Percentiles rank a stretch among this genome's conserved stretches.
Conservation (phyloP, 1,140 invertebrate species). For the Sycophila sp. region DNA sequence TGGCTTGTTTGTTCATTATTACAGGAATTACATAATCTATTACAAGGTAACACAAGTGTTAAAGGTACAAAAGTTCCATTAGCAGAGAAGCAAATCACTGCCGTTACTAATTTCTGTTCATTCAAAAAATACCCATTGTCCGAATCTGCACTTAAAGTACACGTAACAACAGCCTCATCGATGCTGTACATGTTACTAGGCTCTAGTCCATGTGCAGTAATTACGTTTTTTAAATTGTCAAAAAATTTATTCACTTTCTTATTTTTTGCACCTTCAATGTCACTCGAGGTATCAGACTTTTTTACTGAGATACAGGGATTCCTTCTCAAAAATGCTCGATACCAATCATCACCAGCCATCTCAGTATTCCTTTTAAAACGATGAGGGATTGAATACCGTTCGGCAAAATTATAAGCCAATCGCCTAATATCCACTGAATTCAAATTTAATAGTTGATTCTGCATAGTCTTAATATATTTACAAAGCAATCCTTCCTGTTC, state of each 20-base stretch:
- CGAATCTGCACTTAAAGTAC: conserved; percentile 40
- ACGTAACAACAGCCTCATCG: conserved; percentile 51
- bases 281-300: neutral
- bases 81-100: conserved; percentile 42
- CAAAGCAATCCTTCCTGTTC: neutral
- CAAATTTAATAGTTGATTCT: neutral
- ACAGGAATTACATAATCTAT: conserved; percentile 40
- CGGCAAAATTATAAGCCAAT: conserved; percentile 28
- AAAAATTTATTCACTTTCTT: conserved; percentile 1
- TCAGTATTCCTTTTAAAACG: conserved; percentile 35
- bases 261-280: neutral
- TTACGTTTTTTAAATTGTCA: neutral
- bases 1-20: conserved; percentile 42
- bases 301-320: conserved; percentile 3
- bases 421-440: neutral
- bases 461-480: neutral
- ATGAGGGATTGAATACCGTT: conserved; percentile 44
- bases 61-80: conserved; percentile 51
- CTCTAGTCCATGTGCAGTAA: conserved; percentile 3
- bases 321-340: conserved; percentile 40
- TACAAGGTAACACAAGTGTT: conserved; percentile 53
- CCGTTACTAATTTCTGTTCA: neutral
- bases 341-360: conserved; percentile 45
- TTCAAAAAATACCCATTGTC: neutral
- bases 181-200: conserved; percentile 44